These are phyloP conservation scores for Drosophila sucinea DNA, from an alignment of 1,140 invertebrate genomes.

Conservation along the genomic window DNA sequence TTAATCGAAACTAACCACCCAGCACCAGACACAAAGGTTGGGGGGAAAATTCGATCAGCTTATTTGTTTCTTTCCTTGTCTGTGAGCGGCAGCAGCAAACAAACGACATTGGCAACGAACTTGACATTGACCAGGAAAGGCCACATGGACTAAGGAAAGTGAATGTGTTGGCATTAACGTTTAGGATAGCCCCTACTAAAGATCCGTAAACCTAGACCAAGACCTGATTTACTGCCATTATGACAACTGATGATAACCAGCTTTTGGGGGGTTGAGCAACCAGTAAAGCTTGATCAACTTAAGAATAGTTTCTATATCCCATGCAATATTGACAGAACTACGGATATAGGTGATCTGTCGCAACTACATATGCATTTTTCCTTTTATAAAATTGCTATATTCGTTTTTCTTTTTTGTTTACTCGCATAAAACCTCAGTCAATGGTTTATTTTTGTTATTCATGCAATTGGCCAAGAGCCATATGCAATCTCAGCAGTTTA, in stretches of 20 bases:
- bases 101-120: conserved; percentile 76
- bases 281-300: too few relatives aligned
- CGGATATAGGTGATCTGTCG: too few relatives aligned
- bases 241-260: too few relatives aligned
- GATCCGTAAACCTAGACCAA: too few relatives aligned
- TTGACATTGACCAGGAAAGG: conserved; percentile 42
- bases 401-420: conserved; percentile 19
- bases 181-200: too few relatives aligned
- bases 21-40: too few relatives aligned
- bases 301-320: too few relatives aligned
- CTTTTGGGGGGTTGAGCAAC: too few relatives aligned
- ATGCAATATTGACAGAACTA: too few relatives aligned
- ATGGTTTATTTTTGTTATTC: conserved; percentile 1
- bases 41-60: too few relatives aligned
- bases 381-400: conserved; percentile 33
- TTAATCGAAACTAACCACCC: conserved; percentile 1
- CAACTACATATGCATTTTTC: neutral
- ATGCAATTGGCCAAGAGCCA: conserved; percentile 57
- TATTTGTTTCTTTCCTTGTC: neutral
- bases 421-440: neutral
- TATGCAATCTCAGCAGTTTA: conserved; percentile 9
- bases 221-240: too few relatives aligned
- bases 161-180: neutral
- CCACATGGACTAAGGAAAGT: neutral
- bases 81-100: conserved; percentile 29